Percentiles rank a stretch among this genome's conserved stretches.
phyloP scores from a whole-genome alignment of 1,140 invertebrate genomes.

The Drosophila quadrilineata region DNA sequence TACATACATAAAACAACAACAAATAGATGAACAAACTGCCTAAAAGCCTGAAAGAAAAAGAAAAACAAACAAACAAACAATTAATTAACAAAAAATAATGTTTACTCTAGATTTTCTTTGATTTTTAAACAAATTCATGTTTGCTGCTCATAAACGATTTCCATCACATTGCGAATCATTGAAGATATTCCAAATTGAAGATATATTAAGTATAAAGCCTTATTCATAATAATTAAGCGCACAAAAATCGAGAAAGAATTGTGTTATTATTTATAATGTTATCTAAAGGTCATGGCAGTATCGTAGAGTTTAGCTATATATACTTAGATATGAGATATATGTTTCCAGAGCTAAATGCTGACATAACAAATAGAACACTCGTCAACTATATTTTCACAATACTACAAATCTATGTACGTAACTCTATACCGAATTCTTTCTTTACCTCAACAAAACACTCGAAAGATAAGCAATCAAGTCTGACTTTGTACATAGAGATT shows the following conservation, averaged over 20 bases:
- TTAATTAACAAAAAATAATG: neutral
- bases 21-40: constrained; percentile 19
- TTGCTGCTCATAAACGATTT: constrained; percentile 35
- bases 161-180: neutral
- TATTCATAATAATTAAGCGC: constrained; percentile 42
- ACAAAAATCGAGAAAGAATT: constrained; percentile 53
- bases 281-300: neutral
- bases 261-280: constrained; percentile 53
- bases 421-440: constrained; percentile 59
- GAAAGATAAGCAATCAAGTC: constrained; percentile 74
- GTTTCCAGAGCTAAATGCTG: constrained; percentile 12
- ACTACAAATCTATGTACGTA: constrained; percentile 33
- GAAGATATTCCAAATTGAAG: neutral
- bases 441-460: constrained; percentile 68
- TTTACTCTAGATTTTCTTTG: neutral
- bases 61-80: no score
- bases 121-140: neutral
- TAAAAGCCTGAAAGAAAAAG: constrained; percentile 14
- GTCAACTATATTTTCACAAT: constrained; percentile 34
- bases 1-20: neutral
- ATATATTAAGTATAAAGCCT: constrained; percentile 45
- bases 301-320: constrained; percentile 4
- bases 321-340: constrained; percentile 22
- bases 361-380: constrained; percentile 9
- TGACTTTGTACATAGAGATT: constrained; percentile 77